Base-by-base conservation (phyloP, 2,797 vertebrate genomes). In the Menidia menidia region DNA sequence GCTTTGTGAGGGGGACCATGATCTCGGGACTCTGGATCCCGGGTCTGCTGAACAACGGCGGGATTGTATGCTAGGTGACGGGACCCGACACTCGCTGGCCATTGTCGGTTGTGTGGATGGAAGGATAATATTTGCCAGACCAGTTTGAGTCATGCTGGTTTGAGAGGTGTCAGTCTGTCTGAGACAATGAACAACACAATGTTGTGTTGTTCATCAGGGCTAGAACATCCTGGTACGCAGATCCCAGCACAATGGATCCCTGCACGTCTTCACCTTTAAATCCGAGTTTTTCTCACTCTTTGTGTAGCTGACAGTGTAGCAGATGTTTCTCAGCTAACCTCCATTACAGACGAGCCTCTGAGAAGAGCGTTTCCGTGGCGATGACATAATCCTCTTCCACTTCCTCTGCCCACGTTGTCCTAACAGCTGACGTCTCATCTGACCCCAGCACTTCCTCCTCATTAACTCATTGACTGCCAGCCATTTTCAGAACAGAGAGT, bases 101-200 rank as follows among this genome's bases (percentile, higher is more conserved):
- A 84, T 88, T 92, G 88, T 93, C 47, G 72, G 84, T 88, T 86
- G 88, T 88, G 76, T 80, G 66, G 76, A 89, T 68, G 44, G 66
- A 79, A 71, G 67, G 67, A 82, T 88, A 91, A 92, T 83, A 82
- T 91, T 90, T 89, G 89, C 82, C 89, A 91, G 89, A 87, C 73
- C 60, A 68, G 57, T 69, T 82, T 88, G 78, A 76, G 75, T 84
- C 66, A 54, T 30, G 43, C 48, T 59, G n/a, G 32, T 53, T 55
- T 43, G 11, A 45, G 7, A 68, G 59, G 55, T 60, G 52, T 14
- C 30, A 16, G 51, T 52, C 51, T 14, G 50, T 11, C 7, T 52
- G 25, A 25, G 25, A 25, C 25, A 25, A 25, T 25, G 25, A 25
- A 25, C 25, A 25, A 25, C 25, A 25, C 25, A 25, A 25, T 25